Conservation (phyloP, 2,797 vertebrate genomes). For the Sitta carolinensis region DNA sequence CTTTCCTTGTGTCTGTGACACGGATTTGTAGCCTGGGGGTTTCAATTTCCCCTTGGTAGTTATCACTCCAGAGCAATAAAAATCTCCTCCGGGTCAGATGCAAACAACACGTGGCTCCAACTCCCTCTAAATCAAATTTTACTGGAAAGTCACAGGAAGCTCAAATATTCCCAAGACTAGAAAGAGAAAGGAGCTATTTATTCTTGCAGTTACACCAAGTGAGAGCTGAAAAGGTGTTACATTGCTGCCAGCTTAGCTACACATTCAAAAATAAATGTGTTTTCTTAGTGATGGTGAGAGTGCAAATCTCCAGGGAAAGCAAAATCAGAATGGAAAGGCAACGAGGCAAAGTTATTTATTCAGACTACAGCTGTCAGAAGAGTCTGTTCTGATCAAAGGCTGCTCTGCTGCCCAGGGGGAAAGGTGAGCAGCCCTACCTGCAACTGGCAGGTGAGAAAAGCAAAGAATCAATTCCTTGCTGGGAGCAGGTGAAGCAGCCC, state of each 20-base stretch:
- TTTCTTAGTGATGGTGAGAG: not conserved
- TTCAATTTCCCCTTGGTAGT: not conserved
- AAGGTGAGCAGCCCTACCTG: not conserved
- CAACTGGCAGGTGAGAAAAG: not conserved
- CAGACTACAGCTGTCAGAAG: not conserved
- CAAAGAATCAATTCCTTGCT: not conserved
- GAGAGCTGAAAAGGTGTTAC: slow-evolving; percentile 9
- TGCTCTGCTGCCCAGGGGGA: not conserved
- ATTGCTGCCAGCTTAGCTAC: slow-evolving; percentile 16
- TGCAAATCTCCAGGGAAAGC: not conserved
- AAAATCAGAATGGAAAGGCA: not conserved
- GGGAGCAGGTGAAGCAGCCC: not conserved
- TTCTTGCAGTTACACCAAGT: not conserved
- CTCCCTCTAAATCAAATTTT: not conserved
- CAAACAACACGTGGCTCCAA: not conserved
- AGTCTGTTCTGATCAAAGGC: not conserved
- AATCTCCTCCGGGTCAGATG: fast-evolving
- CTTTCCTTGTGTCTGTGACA: not conserved
- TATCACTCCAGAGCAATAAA: not conserved
- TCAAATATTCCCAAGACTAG: not conserved
- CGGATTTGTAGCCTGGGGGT: not conserved
- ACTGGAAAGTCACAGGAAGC: not conserved
- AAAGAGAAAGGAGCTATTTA: slow-evolving; percentile 33
- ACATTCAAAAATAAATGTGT: slow-evolving; percentile 40
- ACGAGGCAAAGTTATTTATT: not conserved